A percentile compares a stretch with the other conserved stretches of the same genome.
Conservation (phyloP, 2,888 invertebrate species). For the Drosophila buzzatii region DNA sequence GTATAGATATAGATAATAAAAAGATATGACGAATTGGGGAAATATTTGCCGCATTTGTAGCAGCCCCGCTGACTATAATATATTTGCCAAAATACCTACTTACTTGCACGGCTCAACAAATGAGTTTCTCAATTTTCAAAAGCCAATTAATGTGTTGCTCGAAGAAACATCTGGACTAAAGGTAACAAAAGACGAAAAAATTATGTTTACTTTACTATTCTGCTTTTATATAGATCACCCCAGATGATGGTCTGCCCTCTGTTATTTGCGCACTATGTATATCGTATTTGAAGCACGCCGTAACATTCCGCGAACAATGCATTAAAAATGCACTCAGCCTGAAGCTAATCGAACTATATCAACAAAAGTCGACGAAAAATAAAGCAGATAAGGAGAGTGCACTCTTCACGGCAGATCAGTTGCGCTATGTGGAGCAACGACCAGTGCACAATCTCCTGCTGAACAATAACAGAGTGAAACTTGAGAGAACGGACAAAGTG, state of each 20-base stretch:
- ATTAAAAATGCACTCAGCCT: constrained; percentile 82
- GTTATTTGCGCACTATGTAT: constrained; percentile 84
- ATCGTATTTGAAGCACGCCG: constrained; percentile 85
- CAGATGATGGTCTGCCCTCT: constrained; percentile 83
- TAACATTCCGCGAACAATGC: constrained; percentile 84
- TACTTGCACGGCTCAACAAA: constrained; percentile 83
- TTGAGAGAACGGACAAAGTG: constrained; percentile 72
- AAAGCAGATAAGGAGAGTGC: constrained; percentile 49
- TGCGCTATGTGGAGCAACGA: constrained; percentile 75
- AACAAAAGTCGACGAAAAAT: constrained; percentile 52
- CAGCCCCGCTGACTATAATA: constrained; percentile 83
- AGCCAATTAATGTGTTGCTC: constrained; percentile 81
- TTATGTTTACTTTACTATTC: neutral
- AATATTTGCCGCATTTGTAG: constrained; percentile 85
- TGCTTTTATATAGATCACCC: constrained; percentile 64
- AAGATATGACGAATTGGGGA: constrained; percentile 77
- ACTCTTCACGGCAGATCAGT: constrained; percentile 75
- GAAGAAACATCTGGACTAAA: constrained; percentile 84
- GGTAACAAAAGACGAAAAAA: constrained; percentile 55
- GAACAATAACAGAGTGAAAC: constrained; percentile 62
- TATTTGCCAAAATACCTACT: constrained; percentile 84
- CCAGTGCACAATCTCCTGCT: constrained; percentile 77
- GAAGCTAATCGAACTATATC: constrained; percentile 62
- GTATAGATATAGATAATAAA: constrained; percentile 4
- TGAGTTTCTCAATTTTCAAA: constrained; percentile 83